These are phyloP conservation scores for Camponotus vicinus DNA, from an alignment of 1,140 invertebrate genomes.

Conservation along the genomic window DNA sequence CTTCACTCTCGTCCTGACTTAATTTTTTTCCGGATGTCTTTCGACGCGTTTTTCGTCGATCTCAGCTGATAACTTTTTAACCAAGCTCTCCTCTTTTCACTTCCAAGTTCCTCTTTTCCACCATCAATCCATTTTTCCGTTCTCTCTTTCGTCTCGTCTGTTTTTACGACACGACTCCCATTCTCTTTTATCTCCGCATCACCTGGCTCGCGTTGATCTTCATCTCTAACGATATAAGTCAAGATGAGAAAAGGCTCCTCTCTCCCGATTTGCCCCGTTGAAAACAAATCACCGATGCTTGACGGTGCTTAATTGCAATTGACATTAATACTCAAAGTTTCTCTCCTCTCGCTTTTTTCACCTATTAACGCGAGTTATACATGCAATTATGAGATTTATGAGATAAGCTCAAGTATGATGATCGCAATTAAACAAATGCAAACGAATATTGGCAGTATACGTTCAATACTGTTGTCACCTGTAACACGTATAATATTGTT, in stretches of 20 bases:
- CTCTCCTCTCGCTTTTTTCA: too few species aligned
- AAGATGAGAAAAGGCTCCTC: background rate
- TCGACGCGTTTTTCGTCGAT: background rate
- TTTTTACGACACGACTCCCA: background rate
- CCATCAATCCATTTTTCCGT: slow-evolving; percentile 6
- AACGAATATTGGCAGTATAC: background rate
- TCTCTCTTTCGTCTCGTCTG: background rate
- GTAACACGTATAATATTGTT: too few species aligned
- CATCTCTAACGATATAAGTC: background rate
- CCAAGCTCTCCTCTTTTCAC: background rate
- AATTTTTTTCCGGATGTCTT: background rate
- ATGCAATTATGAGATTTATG: background rate
- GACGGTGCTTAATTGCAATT: background rate
- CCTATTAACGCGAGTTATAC: background rate
- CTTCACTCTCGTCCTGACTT: slow-evolving; percentile 9
- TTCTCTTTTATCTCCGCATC: background rate
- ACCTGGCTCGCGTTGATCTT: background rate
- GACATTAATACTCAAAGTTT: background rate
- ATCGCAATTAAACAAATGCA: background rate
- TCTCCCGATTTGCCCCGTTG: background rate
- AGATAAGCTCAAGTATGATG: background rate
- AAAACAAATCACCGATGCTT: background rate
- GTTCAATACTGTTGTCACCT: background rate
- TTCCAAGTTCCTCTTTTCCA: too few species aligned
- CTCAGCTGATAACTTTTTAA: background rate